Base-by-base conservation (phyloP, 2,797 vertebrate species). In the Lates japonicus region DNA sequence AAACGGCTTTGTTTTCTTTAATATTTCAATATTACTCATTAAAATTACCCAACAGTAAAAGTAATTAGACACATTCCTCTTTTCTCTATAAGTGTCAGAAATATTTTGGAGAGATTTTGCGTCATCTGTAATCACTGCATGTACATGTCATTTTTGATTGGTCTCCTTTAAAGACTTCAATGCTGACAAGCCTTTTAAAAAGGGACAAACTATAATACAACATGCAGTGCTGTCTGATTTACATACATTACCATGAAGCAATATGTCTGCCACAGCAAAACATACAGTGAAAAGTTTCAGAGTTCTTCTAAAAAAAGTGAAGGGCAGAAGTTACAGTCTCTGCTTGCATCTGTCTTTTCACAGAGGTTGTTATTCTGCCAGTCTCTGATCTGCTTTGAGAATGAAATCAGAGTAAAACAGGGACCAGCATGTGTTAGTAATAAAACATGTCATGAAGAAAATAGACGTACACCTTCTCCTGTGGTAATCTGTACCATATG, bases 401-500 rank as follows among this genome's bases (percentile, higher is more conserved):
- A n/a, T n/a, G 80, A 91, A 90, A 88, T 66, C 73, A 74, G 76
- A 77, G 78, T 62, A 70, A 79, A 73, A 78, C n/a, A n/a, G n/a
- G n/a, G n/a, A n/a, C n/a, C n/a, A n/a, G n/a, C n/a, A n/a, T n/a
- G n/a, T n/a, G n/a, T n/a, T n/a, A 91, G 85, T 70, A 90, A 95
- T 95, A 93, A 92, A 92, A 88, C 76, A 86, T 84, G 87, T 83
- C 88, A 90, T 71, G 85, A 84, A 76, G 65, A 41, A 84, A 84
- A 91, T 72, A 83, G 77, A 29, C 85, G 85, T 91, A 81, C 83
- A 95, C 94, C 92, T 94, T 94, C 83, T 84, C 74, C 59, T 62
- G 63, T 76, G 64, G 79, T 94, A 94, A 95, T 94, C 80, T 85
- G 85, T 86, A 81, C 94, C 95, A 94, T 87, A 93, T 95, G 94